Conservation (phyloP, 2,888 invertebrate genomes). For the Tortricodes alternella region DNA sequence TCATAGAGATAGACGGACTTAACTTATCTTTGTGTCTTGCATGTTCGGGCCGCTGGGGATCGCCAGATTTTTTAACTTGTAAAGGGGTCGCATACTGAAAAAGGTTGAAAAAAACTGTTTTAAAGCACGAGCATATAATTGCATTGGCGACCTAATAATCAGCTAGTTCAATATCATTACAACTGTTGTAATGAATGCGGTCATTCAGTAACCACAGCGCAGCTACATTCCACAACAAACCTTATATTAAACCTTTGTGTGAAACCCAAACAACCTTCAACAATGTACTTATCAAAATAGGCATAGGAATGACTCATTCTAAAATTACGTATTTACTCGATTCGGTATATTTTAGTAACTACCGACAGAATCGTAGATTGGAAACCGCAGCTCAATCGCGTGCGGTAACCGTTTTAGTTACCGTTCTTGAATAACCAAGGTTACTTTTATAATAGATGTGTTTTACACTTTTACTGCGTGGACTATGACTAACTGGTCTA, state of each 20-base stretch:
- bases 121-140: too few species aligned
- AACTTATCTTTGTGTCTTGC: too few species aligned
- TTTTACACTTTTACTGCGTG: conserved; percentile 17
- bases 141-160: too few species aligned
- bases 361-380: conserved; percentile 14
- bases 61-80: too few species aligned
- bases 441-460: conserved; percentile 20
- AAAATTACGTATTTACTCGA: conserved; percentile 20
- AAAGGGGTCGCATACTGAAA: too few species aligned
- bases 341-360: conserved; percentile 22
- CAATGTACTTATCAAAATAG: conserved; percentile 28
- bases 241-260: conserved; percentile 26
- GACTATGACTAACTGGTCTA: conserved; percentile 24
- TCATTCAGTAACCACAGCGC: not conserved
- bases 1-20: too few species aligned
- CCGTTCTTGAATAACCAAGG: conserved; percentile 29
- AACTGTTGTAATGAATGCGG: not conserved
- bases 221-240: conserved; percentile 6
- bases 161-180: not conserved
- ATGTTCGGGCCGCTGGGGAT: too few species aligned
- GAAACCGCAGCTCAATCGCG: conserved; percentile 26
- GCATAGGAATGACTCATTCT: conserved; percentile 23
- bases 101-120: too few species aligned
- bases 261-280: conserved; percentile 27
- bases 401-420: conserved; percentile 22